These are phyloP conservation scores for Colostygia pectinataria DNA, from an alignment of 2,888 invertebrate species.

Conservation along the genomic window DNA sequence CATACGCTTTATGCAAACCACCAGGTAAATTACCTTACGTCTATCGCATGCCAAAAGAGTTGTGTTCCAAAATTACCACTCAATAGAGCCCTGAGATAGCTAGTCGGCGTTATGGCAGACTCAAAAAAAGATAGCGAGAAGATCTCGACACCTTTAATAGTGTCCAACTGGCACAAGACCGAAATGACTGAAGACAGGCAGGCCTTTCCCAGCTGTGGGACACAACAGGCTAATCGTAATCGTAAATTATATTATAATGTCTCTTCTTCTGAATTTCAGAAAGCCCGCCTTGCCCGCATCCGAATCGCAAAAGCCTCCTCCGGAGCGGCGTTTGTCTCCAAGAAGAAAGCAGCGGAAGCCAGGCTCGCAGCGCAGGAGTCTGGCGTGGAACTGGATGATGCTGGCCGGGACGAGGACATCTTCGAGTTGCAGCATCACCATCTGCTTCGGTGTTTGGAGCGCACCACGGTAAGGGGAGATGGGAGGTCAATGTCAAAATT, in stretches of 20 bases:
- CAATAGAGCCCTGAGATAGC: too few species aligned
- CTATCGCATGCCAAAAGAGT: too few species aligned
- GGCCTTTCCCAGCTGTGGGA: too few species aligned
- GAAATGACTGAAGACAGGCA: too few species aligned
- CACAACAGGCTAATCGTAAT: too few species aligned
- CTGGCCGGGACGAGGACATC: slow-evolving; percentile 95
- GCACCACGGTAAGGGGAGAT: slow-evolving; percentile 91
- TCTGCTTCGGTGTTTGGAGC: slow-evolving; percentile 97
- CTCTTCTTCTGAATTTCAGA: slow-evolving; percentile 86
- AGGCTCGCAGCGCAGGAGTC: slow-evolving; percentile 96
- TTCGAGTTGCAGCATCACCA: slow-evolving; percentile 99
- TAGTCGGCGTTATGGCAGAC: too few species aligned
- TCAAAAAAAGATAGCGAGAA: too few species aligned
- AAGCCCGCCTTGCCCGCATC: slow-evolving; percentile 98
- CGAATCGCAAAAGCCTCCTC: slow-evolving; percentile 99
- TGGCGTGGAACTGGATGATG: slow-evolving; percentile 95
- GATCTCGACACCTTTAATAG: too few species aligned
- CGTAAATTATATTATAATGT: not conserved
- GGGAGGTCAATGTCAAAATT: slow-evolving; percentile 7
- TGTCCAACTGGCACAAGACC: too few species aligned
- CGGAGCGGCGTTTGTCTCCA: slow-evolving; percentile 98
- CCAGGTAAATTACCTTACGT: too few species aligned
- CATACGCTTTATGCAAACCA: too few species aligned
- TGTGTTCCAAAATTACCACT: too few species aligned
- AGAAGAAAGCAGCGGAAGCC: slow-evolving; percentile 99